phyloP scores from a whole-genome alignment of 2,888 invertebrate genomes.

The Ormyrus pomaceus region DNA sequence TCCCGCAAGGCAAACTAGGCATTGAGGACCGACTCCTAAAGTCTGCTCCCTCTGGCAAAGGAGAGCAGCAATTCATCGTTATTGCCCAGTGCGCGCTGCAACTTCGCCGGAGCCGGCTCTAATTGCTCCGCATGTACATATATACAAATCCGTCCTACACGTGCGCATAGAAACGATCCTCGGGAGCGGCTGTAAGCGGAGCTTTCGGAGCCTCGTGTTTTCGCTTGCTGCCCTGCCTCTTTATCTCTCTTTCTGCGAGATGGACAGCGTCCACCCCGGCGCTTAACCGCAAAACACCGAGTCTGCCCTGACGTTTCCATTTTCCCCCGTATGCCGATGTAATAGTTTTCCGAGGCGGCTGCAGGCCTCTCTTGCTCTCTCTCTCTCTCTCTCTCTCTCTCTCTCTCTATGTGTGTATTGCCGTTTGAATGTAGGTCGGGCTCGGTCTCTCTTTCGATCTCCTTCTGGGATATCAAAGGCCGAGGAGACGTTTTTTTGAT shows the following conservation, averaged over 20 bases:
- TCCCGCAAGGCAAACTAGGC: too few relatives aligned
- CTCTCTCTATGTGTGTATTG: background rate
- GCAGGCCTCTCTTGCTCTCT: background rate
- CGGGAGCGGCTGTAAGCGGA: slow-evolving; percentile 32
- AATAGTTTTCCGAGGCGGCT: slow-evolving; percentile 1
- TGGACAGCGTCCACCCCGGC: slow-evolving; percentile 25
- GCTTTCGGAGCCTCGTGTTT: background rate
- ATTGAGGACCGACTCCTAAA: too few relatives aligned
- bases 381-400: background rate
- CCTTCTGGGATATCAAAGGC: background rate
- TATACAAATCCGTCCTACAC: slow-evolving; percentile 21
- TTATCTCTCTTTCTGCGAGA: slow-evolving; percentile 28
- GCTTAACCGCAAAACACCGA: background rate
- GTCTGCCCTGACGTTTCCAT: slow-evolving; percentile 50
- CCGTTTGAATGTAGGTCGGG: background rate
- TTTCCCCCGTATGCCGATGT: slow-evolving; percentile 12
- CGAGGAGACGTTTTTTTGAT: slow-evolving; percentile 1
- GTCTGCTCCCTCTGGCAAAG: too few relatives aligned
- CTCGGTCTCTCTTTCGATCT: background rate
- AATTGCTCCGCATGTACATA: too few relatives aligned
- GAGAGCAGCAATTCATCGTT: too few relatives aligned
- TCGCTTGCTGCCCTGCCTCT: slow-evolving; percentile 7
- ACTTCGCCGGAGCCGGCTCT: background rate
- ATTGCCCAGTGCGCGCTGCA: background rate
- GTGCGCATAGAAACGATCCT: slow-evolving; percentile 2